Evolutionary conservation across 2,888 invertebrate genomes (phyloP).

Genomic region (Lasioglossum lativentre): DNA sequence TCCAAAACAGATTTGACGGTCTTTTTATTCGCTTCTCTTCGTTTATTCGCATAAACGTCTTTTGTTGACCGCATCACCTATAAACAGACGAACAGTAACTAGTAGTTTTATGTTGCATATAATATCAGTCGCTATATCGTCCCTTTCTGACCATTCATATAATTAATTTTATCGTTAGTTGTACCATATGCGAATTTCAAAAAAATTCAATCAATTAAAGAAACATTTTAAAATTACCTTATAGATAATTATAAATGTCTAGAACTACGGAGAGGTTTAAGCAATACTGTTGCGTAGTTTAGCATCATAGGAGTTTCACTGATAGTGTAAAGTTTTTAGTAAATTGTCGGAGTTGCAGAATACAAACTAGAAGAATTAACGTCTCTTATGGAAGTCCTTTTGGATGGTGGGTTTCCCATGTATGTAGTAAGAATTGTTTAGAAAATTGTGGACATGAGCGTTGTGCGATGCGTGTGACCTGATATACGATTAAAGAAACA

Average conservation of each 20-base stretch:
- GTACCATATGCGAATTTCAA: neutral
- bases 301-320: constrained; percentile 7
- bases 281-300: constrained; percentile 25
- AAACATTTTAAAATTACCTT: constrained; percentile 41
- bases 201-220: neutral
- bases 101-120: neutral
- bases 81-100: neutral
- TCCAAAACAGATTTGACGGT: constrained; percentile 4
- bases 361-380: constrained; percentile 43
- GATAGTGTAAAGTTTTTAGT: constrained; percentile 24
- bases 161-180: neutral
- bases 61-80: constrained; percentile 28
- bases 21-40: neutral
- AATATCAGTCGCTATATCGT: neutral
- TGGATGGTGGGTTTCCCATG: constrained; percentile 21
- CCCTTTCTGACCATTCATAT: neutral
- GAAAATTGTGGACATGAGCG: constrained; percentile 48
- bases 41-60: constrained; percentile 11
- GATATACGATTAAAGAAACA: neutral
- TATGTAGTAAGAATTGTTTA: constrained; percentile 31
- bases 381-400: constrained; percentile 42
- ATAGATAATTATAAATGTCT: constrained; percentile 23
- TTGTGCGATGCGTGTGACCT: constrained; percentile 63
- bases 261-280: constrained; percentile 24
- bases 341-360: constrained; percentile 30